A percentile compares a stretch with the other conserved stretches of the same genome.
These are phyloP conservation scores for Scaptomyza cyrtandrae DNA, from an alignment of 2,888 invertebrate genomes.

Conservation along the genomic window DNA sequence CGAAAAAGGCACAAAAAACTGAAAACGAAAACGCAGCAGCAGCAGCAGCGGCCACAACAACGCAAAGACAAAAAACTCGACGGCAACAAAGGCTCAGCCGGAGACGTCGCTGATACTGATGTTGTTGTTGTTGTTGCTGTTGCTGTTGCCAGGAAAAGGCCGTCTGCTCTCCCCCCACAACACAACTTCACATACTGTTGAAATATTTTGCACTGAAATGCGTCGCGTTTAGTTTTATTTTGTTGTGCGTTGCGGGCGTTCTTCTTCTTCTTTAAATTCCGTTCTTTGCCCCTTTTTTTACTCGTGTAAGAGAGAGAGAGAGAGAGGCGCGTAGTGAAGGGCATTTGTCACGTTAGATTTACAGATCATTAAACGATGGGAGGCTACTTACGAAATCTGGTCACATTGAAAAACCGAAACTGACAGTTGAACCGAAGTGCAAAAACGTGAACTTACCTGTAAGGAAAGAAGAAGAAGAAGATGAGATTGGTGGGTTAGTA, in stretches of 20 bases:
- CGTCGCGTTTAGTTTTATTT: constrained; percentile 55
- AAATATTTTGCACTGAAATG: constrained; percentile 57
- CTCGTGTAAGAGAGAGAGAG: neutral
- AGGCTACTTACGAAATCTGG: constrained; percentile 61
- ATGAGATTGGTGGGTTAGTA: neutral
- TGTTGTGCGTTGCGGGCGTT: constrained; percentile 55
- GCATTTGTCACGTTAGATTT: constrained; percentile 51
- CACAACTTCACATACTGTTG: neutral
- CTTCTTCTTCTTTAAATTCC: constrained; percentile 27
- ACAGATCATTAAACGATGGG: constrained; percentile 28
- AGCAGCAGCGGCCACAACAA: constrained; percentile 55
- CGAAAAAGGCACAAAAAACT: constrained; percentile 79
- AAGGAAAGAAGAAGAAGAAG: constrained; percentile 5
- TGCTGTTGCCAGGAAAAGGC: constrained; percentile 1
- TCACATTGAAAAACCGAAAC: constrained; percentile 7
- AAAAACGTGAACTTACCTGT: constrained; percentile 63
- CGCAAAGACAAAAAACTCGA: constrained; percentile 61
- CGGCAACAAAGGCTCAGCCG: constrained; percentile 61
- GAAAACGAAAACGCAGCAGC: constrained; percentile 75
- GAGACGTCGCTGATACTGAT: constrained; percentile 36
- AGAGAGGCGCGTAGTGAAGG: constrained; percentile 33
- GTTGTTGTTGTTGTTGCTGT: constrained; percentile 4
- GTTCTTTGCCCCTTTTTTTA: constrained; percentile 13
- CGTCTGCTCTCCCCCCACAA: neutral
- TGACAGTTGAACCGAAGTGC: constrained; percentile 9